These are phyloP conservation scores for Anarrhichthys ocellatus DNA, from an alignment of 2,113 vertebrate species.

Conservation along the genomic window DNA sequence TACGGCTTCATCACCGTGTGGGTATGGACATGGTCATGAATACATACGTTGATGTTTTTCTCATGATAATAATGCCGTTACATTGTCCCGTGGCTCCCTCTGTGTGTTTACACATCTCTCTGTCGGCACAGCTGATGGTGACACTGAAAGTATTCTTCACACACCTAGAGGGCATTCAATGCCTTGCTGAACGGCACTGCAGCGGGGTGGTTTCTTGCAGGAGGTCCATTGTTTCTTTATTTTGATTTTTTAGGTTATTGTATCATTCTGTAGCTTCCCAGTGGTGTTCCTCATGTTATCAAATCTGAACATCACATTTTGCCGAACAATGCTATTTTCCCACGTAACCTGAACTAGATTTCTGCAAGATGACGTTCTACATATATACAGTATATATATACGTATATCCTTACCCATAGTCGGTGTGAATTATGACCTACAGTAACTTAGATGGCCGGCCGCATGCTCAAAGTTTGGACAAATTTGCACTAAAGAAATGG, in stretches of 20 bases:
- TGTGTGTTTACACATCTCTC: constrained; percentile 13
- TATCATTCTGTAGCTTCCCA: too few species aligned
- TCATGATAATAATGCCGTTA: constrained; percentile 46
- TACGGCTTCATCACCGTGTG: constrained; percentile 10
- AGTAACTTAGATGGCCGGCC: too few species aligned
- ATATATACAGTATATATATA: too few species aligned
- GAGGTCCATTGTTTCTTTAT: not conserved
- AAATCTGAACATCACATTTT: too few species aligned
- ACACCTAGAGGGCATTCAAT: not conserved
- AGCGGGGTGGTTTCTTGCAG: not conserved
- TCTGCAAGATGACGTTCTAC: too few species aligned
- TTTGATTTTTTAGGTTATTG: too few species aligned
- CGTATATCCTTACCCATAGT: too few species aligned
- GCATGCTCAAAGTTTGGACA: too few species aligned
- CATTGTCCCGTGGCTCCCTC: constrained; percentile 6
- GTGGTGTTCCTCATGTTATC: too few species aligned
- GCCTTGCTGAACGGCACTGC: not conserved
- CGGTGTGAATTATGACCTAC: not conserved
- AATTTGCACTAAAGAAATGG: too few species aligned
- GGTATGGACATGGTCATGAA: constrained; percentile 26
- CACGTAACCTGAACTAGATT: too few species aligned
- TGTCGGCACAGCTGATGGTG: constrained; percentile 31
- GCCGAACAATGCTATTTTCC: too few species aligned
- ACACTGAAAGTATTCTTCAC: constrained; percentile 2
- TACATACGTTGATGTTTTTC: constrained; percentile 34